These are phyloP conservation scores for Petaurus breviceps DNA, from an alignment of 2,113 vertebrate species.

Conservation along the genomic window DNA sequence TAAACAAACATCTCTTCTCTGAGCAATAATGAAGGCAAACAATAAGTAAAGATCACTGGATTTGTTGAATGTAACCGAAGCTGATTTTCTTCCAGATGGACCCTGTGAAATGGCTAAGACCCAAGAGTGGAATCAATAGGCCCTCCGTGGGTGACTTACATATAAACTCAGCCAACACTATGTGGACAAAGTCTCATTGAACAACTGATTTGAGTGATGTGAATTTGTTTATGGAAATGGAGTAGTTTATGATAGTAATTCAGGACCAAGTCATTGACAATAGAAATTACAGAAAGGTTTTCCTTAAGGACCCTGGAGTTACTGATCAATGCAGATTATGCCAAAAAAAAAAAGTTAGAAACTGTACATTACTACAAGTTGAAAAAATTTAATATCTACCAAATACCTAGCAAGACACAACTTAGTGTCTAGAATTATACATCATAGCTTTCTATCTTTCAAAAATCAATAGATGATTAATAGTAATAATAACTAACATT, in stretches of 20 bases:
- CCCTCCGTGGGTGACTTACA: not conserved
- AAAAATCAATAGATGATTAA: not conserved
- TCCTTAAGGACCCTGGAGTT: not conserved
- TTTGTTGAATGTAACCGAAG: not conserved
- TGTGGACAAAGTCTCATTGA: not conserved
- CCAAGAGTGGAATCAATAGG: not conserved
- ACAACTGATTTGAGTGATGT: not conserved
- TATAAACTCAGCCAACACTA: not conserved
- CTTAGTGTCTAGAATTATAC: not conserved
- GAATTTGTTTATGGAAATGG: not conserved
- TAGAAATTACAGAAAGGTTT: not conserved
- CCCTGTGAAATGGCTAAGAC: not conserved
- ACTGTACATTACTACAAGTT: not conserved
- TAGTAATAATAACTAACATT: not conserved
- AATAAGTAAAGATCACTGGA: not conserved
- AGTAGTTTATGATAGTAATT: not conserved
- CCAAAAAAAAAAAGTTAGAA: not conserved
- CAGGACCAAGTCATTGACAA: not conserved
- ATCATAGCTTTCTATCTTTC: not conserved
- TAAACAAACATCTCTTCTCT: not conserved
- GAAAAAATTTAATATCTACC: not conserved
- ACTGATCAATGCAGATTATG: not conserved
- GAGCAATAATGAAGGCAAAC: not conserved
- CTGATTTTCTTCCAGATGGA: not conserved
- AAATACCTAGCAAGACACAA: not conserved